Evolutionary conservation across 2,113 vertebrate genomes (phyloP), one percentile per base, ranked within the genome.

Genomic region (Pedionomus torquatus): DNA sequence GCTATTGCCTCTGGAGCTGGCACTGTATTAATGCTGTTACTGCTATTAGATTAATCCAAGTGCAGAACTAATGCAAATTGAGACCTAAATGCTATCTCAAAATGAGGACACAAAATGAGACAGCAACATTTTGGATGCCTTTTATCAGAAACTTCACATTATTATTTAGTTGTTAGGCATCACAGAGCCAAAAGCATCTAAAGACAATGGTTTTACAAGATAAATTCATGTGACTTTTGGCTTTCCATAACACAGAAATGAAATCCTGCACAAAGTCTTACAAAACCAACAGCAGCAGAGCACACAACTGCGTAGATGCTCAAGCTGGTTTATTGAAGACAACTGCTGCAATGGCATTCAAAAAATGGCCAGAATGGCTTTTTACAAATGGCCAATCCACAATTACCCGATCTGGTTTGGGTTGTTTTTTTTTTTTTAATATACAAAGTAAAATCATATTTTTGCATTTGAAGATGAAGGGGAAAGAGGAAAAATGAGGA

Each of bases 31-130:
- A 69, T 46, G 61, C 69, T 84, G 72, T 88, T 80, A 74, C 17
- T 92, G 77, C 57, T 43, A 74, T 71, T 83, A 65, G 76, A 91
- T 95, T 80, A 96, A 98, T 92, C 90, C 77, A 81, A 85, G 37
- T 21, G 66, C 58, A 83, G 87, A 95, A 78, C 93, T 87, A 94
- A 95, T 86, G 69, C 66, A 95, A 93, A 85, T 71, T 81, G 71
- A 94, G 88, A 96, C 76, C 55, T 64, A 90, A 93, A 93, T n/a
- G 88, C 61, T 75, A 54, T 74, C 69, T 95, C 51, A 79, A 96
- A 95, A 91, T 54, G 64, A 96, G 81, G 85, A 68, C 91, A 80
- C 12, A 21, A 74, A 94, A 77, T 31, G 24, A 95, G 74, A 87
- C 43, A 75, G 91, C 44, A 80, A 48, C 43, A 55, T 77, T 83